These are phyloP conservation scores for Zhuqinia jingwanae DNA, from an alignment of 2,888 invertebrate species.

Conservation along the genomic window DNA sequence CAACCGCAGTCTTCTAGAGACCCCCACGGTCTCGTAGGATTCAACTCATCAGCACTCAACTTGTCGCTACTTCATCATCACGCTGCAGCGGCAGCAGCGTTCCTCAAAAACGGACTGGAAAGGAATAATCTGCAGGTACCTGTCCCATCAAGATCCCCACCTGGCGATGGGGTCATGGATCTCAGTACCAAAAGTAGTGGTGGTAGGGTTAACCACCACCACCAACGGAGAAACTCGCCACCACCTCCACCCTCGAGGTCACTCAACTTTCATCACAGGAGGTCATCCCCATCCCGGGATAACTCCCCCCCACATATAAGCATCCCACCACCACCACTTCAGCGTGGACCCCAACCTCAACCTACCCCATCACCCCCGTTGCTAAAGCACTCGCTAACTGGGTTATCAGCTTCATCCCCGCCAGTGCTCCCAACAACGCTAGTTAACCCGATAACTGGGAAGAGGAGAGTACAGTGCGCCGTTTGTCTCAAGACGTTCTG, in stretches of 20 bases:
- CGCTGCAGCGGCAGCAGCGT: conserved; percentile 58
- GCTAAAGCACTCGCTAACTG: conserved; percentile 14
- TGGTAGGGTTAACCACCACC: neutral
- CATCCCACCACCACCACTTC: conserved; percentile 1
- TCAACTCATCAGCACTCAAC: conserved; percentile 31
- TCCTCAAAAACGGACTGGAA: too few relatives aligned
- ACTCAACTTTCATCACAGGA: neutral
- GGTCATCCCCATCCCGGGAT: neutral
- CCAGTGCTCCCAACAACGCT: conserved; percentile 88
- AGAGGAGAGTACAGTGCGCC: conserved; percentile 98
- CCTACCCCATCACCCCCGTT: conserved; percentile 28
- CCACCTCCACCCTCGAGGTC: neutral
- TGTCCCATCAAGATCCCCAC: conserved; percentile 7
- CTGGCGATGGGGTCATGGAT: conserved; percentile 51
- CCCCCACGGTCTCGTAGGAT: neutral
- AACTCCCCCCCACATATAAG: neutral
- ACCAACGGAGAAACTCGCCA: neutral
- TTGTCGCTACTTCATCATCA: conserved; percentile 58
- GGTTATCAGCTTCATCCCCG: conserved; percentile 89
- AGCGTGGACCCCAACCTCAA: neutral
- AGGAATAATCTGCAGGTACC: too few relatives aligned
- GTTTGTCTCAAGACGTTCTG: conserved; percentile 99
- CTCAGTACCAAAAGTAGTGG: conserved; percentile 55
- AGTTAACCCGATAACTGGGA: too few relatives aligned
- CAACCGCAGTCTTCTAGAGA: conserved; percentile 10